Evolutionary conservation across 2,797 vertebrate species (phyloP).

Genomic region (Alosa sapidissima): DNA sequence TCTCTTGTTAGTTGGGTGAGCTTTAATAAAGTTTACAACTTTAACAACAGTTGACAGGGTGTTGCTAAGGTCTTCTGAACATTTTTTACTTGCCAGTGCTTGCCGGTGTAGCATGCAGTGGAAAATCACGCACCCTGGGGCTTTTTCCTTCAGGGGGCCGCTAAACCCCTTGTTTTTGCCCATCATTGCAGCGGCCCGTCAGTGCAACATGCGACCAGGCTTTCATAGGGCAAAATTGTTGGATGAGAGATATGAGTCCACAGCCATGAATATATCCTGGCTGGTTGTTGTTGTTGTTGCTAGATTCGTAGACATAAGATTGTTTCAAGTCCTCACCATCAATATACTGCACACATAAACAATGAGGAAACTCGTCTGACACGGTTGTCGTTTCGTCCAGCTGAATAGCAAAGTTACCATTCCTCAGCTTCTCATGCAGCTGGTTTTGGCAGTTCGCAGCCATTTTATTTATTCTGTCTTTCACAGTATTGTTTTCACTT

Average conservation of each 20-base stretch:
- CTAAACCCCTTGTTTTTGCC: conserved; percentile 48
- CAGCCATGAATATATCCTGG: conserved; percentile 24
- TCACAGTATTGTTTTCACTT: conserved; percentile 23
- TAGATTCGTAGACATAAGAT: neutral
- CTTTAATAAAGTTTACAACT: conserved; percentile 44
- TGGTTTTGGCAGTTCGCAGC: neutral
- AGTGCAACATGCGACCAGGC: conserved; percentile 34
- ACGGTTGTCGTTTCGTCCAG: neutral
- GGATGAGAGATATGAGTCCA: conserved; percentile 34
- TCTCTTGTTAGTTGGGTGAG: conserved; percentile 29
- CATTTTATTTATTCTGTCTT: neutral
- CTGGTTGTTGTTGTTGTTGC: neutral
- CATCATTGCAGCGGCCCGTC: conserved; percentile 39
- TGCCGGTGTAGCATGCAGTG: conserved; percentile 39
- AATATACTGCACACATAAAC: neutral
- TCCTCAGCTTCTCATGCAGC: neutral
- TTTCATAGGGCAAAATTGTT: conserved; percentile 38
- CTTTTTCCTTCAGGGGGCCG: conserved; percentile 40
- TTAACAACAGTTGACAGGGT: conserved; percentile 45
- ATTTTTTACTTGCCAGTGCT: conserved; percentile 41
- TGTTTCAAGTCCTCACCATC: neutral
- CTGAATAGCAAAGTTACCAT: neutral
- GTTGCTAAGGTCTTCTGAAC: conserved; percentile 35
- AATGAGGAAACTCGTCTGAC: neutral
- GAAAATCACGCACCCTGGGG: conserved; percentile 22